Evolutionary conservation across 2,888 invertebrate species (phyloP).

Genomic region (Dascillus cervinus): DNA sequence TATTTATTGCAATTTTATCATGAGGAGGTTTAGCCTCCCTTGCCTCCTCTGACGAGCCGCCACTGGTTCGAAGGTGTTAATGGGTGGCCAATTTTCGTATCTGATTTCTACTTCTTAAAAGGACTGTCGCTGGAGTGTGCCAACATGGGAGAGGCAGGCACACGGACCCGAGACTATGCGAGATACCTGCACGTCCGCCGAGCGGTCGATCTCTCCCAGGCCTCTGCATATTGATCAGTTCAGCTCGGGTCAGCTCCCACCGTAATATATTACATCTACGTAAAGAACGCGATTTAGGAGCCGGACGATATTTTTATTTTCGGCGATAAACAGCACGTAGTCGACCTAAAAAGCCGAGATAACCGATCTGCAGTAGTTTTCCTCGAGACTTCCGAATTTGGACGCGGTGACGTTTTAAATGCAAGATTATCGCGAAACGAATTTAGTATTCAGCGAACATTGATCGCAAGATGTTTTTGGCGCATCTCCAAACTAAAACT

Average conservation of each 20-base stretch:
- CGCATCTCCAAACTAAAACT: constrained; percentile 28
- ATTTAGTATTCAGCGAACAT: neutral
- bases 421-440: no score
- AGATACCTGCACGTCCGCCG: constrained; percentile 29
- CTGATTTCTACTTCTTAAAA: neutral
- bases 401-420: no score
- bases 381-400: no score
- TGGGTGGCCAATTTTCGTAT: neutral
- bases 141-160: constrained; percentile 9
- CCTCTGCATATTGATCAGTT: constrained; percentile 31
- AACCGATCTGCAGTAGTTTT: no score
- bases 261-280: constrained; percentile 8
- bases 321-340: no score
- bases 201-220: constrained; percentile 31
- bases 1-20: no score
- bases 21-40: no score
- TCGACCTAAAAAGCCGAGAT: no score
- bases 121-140: constrained; percentile 2
- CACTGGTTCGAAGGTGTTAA: no score
- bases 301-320: no score
- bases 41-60: no score
- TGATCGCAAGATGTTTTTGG: constrained; percentile 23
- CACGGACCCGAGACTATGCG: constrained; percentile 1
- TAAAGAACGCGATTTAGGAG: no score
- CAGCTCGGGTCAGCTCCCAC: constrained; percentile 25